Base-by-base conservation (phyloP, 2,888 invertebrate species). In the Hirtodrosophila duncani region DNA sequence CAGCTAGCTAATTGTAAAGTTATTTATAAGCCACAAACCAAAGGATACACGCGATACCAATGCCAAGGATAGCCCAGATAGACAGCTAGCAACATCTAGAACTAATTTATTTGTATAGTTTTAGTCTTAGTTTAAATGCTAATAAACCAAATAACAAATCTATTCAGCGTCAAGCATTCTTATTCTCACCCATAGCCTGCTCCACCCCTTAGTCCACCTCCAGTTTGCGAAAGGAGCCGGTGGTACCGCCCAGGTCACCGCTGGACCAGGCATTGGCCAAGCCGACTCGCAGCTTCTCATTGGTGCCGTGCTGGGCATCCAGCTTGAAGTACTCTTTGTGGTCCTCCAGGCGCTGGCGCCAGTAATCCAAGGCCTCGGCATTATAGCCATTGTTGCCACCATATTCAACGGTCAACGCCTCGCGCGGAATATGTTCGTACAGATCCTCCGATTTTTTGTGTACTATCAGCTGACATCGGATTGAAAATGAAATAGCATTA, bases 361-460 rank as follows among this genome's bases (percentile, higher is more conserved):
- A 82, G 3, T 65, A 56, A 3, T 72, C 72, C n/a, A 84, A 36
- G 2, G 83, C 77, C 46, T 83, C 84, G 1, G 66, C 63, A 13
- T 77, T 69, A 26, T 81, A 75, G 29, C 84, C 84, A 45, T 83
- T 83, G 38, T 56, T 70, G 17, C 83, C 82, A 3, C 83, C 84
- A 36, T 83, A 84, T 49, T 84, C 83, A 6, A 77, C 66, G 24
- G 69, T 70, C 71, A 84, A 67, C 3, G 64, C 72, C 18, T 84
- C 84, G 0, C 70, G 51, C 4, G 82, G 77, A 14, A 84, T 43
- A 31, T 81, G 72, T 1, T 77, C 69, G 13, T 69, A 84, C 48
- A 84, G 44, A 45, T 84, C 81, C 57, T 83, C 83, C 1, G 79
- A 75, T 46, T 81, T 83, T 39, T 79, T 81, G 55, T 84, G 84